Evolutionary conservation across 2,888 invertebrate genomes (phyloP).

Genomic region (Folsomia manolachei): DNA sequence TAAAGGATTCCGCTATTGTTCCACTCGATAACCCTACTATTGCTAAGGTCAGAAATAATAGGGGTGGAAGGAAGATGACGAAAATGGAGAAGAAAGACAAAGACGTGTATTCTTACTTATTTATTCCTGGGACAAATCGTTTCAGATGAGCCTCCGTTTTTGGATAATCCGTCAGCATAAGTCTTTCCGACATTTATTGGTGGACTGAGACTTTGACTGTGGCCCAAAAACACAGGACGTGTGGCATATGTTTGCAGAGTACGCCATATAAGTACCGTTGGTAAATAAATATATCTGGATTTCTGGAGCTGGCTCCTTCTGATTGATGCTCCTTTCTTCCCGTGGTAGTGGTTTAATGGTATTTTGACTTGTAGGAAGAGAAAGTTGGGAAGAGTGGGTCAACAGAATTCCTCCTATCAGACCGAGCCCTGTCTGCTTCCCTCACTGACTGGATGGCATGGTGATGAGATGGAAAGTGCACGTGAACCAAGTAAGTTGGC

Average conservation of each 20-base stretch:
- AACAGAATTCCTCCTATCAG: background rate
- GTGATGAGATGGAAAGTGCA: background rate
- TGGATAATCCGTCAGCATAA: background rate
- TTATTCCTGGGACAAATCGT: background rate
- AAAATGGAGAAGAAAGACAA: background rate
- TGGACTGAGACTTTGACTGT: background rate
- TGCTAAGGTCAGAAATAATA: too few relatives aligned
- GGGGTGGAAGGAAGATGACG: background rate
- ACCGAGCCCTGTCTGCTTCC: too few relatives aligned
- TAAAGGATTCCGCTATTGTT: too few relatives aligned
- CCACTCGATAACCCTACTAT: too few relatives aligned
- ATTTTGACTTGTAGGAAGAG: background rate
- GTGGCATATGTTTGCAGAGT: background rate
- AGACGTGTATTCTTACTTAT: background rate
- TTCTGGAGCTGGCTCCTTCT: background rate
- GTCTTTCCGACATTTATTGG: background rate
- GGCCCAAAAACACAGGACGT: background rate
- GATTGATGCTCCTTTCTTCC: background rate
- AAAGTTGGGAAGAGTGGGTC: background rate
- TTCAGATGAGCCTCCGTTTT: background rate
- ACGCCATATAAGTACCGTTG: too few relatives aligned
- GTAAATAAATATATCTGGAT: background rate
- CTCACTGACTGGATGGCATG: too few relatives aligned
- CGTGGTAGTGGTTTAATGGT: too few relatives aligned
- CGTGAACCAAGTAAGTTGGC: background rate